Evolutionary conservation across 2,888 invertebrate species (phyloP), one percentile per base, ranked within the genome.

Genomic region (Beris chalybata): DNA sequence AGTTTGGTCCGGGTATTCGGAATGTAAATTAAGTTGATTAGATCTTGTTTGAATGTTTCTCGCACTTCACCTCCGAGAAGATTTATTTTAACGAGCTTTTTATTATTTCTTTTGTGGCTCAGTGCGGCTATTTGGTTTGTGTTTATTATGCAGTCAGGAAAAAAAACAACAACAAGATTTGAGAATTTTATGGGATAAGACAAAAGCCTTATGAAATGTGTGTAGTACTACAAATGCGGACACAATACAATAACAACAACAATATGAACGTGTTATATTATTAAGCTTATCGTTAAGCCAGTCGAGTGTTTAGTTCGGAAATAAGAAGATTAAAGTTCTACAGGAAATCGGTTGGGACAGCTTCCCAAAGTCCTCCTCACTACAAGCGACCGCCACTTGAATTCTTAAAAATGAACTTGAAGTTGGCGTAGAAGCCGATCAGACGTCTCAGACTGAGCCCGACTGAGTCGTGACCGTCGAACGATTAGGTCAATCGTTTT

Each of bases 11-110:
- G 64, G 44, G 44, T 64, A 43, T 11, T 43, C 5, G 61, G 54
- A 57, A 69, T 67, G 65, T 65, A 66, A 67, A 67, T 67, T 69
- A 67, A 65, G 61, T 61, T 50, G 61, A 61, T 61, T 61, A 61
- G 61, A 61, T 61, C 66, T 66, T 64, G 64, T 67, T 64, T 58
- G 52, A 66, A 54, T 50, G 55, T 57, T 69, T 64, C 63, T 66
- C 69, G 64, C 67, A 63, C 69, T 50, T 61, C 61, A 61, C 52
- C 52, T 61, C 50, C 15, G 13, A 47, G 31, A 59, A 59, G 56
- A 56, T 56, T 56, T 43, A 56, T 44, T 56, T 15, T 38, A 38
- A 38, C 38, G 38, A 38, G 38, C 1, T 38, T 38, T 38, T 38
- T 38, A 22, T 22, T 38, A 7, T 38, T 38, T 38, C 38, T 38